Base-by-base conservation (phyloP, 2,888 invertebrate species). In the Labia minor region DNA sequence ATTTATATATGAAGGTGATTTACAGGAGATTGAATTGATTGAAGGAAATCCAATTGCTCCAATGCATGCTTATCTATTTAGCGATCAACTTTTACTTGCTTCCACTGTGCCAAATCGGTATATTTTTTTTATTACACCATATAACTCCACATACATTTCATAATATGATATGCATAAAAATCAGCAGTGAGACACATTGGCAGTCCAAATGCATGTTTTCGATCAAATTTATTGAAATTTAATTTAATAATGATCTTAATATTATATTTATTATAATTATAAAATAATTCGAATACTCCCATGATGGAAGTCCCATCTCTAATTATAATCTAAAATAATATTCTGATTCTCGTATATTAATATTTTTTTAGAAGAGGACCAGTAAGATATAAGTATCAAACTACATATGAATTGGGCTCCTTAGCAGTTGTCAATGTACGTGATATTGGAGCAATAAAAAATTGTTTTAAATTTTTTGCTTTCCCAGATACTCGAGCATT, bases 361-460 rank as follows among this genome's bases (percentile, higher is more conserved):
- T n/a, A n/a, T 61, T 33, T 37, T 66, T 68, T 21, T 16, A 65
- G 16, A 70, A 81, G 88, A 71, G 90, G 91, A 8, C 87, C 89
- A 64, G 88, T 89, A 75, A 84, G 90, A 73, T 93, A 91, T 76
- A 87, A 89, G 76, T 91, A 89, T 80, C 90, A 92, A 78, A 85
- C 85, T 10, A 83, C 89, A 74, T 93, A 92, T 76, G 90, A 92
- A 72, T 81, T 94, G 61, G 92, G 92, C 75, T 92, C 89, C 76
- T 81, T 96, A 72, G 96, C 95, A 19, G 90, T 96, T 21, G 95
- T 97, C 0, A 97, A 97, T 78, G 93, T 96, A 65, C 82, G 91
- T 73, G 93, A 96, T 79, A 82, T 92, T 69, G 93, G 92, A 65
- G 90, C 88, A 70, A 88, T 94, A 0, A 94, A 93, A 76, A 88